Base-by-base conservation (phyloP, 2,113 vertebrate species). In the Tichodroma muraria region DNA sequence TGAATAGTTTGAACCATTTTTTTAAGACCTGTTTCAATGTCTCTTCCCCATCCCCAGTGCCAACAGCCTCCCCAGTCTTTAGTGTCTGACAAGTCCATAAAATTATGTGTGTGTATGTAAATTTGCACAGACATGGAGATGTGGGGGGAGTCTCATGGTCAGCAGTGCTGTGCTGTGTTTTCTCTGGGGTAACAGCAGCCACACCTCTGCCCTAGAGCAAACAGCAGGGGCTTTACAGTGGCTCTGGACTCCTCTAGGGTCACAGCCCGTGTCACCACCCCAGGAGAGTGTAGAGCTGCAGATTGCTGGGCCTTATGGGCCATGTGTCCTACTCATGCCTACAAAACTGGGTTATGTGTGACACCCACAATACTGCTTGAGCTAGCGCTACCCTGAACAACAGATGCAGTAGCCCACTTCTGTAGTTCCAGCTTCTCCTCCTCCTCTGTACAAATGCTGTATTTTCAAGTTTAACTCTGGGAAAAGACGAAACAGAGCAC, bases 91-190 rank as follows among this genome's bases (percentile, higher is more conserved):
- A 53, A 44, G n/a, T 38, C 59, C 22, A 45, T 57, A 44, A 78
- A 61, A 17, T 69, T 4, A 7, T 0, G 2, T 33, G 18, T 40
- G 10, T 33, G 16, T 21, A 6, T 14, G 19, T n/a, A 5, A 40
- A 28, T 11, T 19, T 10, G 19, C 17, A 13, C 21, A 11, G 11
- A 37, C 22, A 3, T 1, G 14, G 23, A 53, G n/a, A 9, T 22
- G 24, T 45, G 15, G 65, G 20, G 15, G 44, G 24, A 23, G 18
- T 13, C 24, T 18, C 27, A 2, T 0, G 8, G 27, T 6, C 38
- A 59, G 18, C 38, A 52, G 2, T 25, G 35, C 60, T 15, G 4
- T 21, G 50, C 35, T 72, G 42, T 68, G 81, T 35, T 52, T 69
- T 56, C 33, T 8, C 33, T 61, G 45, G 19, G 30, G 2, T 52